Percentiles rank a stretch among this genome's conserved stretches.
These are phyloP conservation scores for Gila robusta DNA, from an alignment of 2,797 vertebrate species.

Conservation along the genomic window DNA sequence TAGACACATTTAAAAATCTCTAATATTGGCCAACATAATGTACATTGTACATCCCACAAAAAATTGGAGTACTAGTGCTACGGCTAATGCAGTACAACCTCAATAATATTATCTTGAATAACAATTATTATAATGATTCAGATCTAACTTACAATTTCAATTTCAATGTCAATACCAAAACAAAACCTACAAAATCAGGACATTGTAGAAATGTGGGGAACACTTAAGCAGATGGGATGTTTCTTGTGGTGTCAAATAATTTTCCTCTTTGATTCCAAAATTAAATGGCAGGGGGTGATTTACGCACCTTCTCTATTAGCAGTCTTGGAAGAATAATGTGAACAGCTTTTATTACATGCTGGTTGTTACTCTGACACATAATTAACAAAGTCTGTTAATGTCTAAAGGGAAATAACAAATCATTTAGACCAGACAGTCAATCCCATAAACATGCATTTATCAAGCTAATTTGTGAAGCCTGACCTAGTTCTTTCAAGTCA, in stretches of 20 bases:
- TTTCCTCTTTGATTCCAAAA: slow-evolving; percentile 1
- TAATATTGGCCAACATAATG: background rate
- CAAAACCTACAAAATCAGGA: background rate
- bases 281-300: slow-evolving; percentile 16
- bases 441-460: slow-evolving; percentile 38
- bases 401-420: slow-evolving; percentile 50
- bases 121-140: background rate
- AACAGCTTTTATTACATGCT: slow-evolving; percentile 46
- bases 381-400: slow-evolving; percentile 47
- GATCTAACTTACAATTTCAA: no score
- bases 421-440: slow-evolving; percentile 37
- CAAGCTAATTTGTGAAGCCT: slow-evolving; percentile 41
- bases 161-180: background rate
- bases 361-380: slow-evolving; percentile 42
- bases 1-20: background rate
- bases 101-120: background rate
- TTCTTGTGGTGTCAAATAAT: slow-evolving; percentile 6
- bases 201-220: background rate
- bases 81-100: background rate
- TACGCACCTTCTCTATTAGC: slow-evolving; percentile 19
- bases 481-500: slow-evolving; percentile 33
- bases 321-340: slow-evolving; percentile 35
- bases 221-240: slow-evolving; percentile 23
- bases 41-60: background rate
- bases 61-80: background rate